Conservation (phyloP, 2,113 vertebrate species). For the Centropus bengalensis region DNA sequence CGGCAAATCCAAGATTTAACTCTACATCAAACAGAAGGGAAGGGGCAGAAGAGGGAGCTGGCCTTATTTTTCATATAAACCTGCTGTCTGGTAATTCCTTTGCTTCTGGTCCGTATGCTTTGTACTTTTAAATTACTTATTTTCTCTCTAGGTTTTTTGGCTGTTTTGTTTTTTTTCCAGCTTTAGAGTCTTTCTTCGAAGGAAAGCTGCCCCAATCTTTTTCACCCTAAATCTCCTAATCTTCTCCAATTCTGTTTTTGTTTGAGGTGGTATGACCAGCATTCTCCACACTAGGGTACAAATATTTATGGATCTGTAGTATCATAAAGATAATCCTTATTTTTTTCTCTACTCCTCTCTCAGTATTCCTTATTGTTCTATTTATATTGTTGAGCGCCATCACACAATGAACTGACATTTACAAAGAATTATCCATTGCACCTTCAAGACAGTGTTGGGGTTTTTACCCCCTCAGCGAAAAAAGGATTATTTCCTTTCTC, state of each 20-base stretch:
- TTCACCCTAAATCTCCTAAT: neutral
- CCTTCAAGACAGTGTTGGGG: neutral
- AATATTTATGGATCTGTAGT: neutral
- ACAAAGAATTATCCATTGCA: neutral
- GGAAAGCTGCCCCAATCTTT: neutral
- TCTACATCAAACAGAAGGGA: neutral
- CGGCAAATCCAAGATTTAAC: neutral
- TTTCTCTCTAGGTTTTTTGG: neutral
- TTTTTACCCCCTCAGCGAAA: neutral
- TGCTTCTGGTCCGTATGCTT: neutral
- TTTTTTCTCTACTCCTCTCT: neutral
- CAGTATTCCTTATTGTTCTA: neutral
- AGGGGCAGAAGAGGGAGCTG: neutral
- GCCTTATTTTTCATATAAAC: neutral
- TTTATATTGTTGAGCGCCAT: neutral
- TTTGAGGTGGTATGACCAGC: neutral
- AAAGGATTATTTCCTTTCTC: neutral
- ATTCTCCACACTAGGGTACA: neutral
- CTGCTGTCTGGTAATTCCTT: neutral
- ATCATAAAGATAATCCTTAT: neutral
- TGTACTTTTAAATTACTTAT: neutral
- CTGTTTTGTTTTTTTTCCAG: accelerated
- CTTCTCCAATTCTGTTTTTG: neutral
- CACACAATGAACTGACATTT: neutral
- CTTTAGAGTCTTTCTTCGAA: neutral